These are phyloP conservation scores for Bothrops jararaca DNA, from an alignment of 2,113 vertebrate genomes.

Conservation along the genomic window DNA sequence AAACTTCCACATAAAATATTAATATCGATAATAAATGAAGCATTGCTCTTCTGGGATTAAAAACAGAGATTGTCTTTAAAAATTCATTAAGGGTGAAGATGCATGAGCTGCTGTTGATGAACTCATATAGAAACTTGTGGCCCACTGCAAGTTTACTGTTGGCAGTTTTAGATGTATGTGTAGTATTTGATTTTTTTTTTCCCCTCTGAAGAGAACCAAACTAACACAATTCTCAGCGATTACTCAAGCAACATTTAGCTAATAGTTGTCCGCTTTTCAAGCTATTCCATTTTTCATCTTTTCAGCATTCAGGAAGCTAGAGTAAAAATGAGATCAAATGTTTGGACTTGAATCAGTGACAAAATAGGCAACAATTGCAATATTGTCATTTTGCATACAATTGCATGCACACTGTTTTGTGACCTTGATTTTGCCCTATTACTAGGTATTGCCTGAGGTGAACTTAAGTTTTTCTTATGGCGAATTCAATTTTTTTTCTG, in stretches of 20 bases:
- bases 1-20: not conserved
- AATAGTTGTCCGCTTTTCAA: not conserved
- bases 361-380: not conserved
- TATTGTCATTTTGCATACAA: not conserved
- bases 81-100: slow-evolving; percentile 9
- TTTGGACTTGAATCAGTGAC: not conserved
- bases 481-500: not conserved
- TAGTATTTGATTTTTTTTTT: not conserved
- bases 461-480: not conserved
- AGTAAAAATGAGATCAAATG: not conserved
- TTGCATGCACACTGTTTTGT: not conserved
- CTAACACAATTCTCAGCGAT: not conserved
- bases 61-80: slow-evolving; percentile 13
- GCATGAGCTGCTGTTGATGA: not conserved
- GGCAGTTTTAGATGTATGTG: not conserved
- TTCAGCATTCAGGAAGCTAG: not conserved
- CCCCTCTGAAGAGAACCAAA: not conserved
- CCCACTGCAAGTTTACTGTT: not conserved
- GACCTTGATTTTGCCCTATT: not conserved
- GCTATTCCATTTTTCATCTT: not conserved
- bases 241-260: not conserved
- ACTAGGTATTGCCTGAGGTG: not conserved
- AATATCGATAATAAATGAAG: slow-evolving; percentile 8
- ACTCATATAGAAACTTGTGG: not conserved
- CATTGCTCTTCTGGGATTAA: not conserved